phyloP scores from a whole-genome alignment of 2,113 vertebrate species.

The Alosa alosa region DNA sequence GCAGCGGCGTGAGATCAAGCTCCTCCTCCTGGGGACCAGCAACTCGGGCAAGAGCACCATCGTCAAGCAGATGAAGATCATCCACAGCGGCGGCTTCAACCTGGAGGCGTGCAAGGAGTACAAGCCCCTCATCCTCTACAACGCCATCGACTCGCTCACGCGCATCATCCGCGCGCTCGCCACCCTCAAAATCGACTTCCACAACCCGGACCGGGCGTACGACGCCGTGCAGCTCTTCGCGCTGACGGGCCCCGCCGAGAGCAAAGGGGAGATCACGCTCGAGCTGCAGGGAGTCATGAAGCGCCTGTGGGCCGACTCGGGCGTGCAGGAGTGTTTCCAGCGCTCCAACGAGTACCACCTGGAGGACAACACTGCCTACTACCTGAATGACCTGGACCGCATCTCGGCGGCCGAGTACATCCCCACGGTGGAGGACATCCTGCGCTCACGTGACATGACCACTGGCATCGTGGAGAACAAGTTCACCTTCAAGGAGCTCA shows the following conservation, averaged over 20 bases:
- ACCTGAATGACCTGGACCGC: conserved; percentile 95
- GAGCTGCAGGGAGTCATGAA: conserved; percentile 97
- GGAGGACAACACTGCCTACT: conserved; percentile 97
- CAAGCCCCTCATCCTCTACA: conserved; percentile 96
- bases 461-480: conserved; percentile 99
- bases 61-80: conserved; percentile 99
- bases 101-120: conserved; percentile 98
- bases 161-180: conserved; percentile 95
- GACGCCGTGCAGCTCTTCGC: conserved; percentile 98
- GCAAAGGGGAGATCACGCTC: conserved; percentile 94
- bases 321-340: conserved; percentile 94
- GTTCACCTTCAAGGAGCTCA: conserved; percentile 99
- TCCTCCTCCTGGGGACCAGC: conserved; percentile 94
- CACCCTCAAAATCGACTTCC: conserved; percentile 95
- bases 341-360: conserved; percentile 98
- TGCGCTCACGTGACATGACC: conserved; percentile 98
- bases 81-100: conserved; percentile 97
- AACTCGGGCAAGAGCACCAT: conserved; percentile 99
- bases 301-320: conserved; percentile 90
- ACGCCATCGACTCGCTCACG: conserved; percentile 97
- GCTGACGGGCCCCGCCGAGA: conserved; percentile 92
- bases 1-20: conserved; percentile 95
- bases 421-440: conserved; percentile 96
- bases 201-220: conserved; percentile 93
- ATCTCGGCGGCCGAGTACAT: conserved; percentile 93